Evolutionary conservation across 2,113 vertebrate genomes (phyloP), one percentile per base, ranked within the genome.

Genomic region (Lipophrys pholis): DNA sequence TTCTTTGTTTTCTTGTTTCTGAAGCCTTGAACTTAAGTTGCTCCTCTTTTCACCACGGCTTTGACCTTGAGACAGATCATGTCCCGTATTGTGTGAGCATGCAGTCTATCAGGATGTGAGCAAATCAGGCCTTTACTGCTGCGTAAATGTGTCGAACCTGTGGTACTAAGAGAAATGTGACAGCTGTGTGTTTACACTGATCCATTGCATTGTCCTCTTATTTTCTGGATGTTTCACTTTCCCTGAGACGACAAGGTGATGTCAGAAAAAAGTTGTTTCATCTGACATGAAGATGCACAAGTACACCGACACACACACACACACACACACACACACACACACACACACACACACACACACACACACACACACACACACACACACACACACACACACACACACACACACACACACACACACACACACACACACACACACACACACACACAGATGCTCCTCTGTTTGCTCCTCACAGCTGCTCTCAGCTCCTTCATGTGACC

Each of bases 391-490:
- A 76, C 30, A 45, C 21, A 6, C 63, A 69, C 46, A n/a, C 67
- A 63, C 55, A 35, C 66, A 76, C 16, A 49, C 38, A 53, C 51
- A 38, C 52, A 50, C 30, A 46, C 15, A 50, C 38, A 7, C 53
- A 30, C 59, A 49, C 38, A 48, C 17, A 76, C 30, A 45, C 21
- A 6, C 41, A 73, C 48, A 48, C 70, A 61, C 14, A 6, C 78
- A 45, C 56, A 30, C 35, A 54, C 76, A 85, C 84, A 85, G 87
- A 89, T 82, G 78, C 73, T 72, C 72, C 73, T 78, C 77, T 90
- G 83, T 89, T 83, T 80, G 73, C 14, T 61, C 60, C 54, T 77
- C 87, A 82, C 87, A 88, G 76, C 81, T 88, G 87, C 73, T 81
- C 52, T 75, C 52, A 56, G 73, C 81, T 72, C 76, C 53, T 81